Evolutionary conservation across 1,140 invertebrate genomes (phyloP).

Genomic region (Drosophila micromelanica): DNA sequence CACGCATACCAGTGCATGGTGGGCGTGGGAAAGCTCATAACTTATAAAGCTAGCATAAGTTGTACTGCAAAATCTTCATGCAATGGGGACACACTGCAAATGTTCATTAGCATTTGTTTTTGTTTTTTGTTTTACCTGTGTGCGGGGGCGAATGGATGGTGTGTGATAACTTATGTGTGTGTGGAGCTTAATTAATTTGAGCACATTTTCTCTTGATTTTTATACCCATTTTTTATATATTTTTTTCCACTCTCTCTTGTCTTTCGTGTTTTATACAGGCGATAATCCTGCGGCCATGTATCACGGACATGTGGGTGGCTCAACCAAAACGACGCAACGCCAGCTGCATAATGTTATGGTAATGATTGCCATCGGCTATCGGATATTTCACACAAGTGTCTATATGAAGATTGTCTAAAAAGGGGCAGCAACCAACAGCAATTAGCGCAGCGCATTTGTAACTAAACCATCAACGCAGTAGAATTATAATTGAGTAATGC

Average conservation of each 20-base stretch:
- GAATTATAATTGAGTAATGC: slow-evolving; percentile 27
- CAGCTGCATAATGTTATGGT: slow-evolving; percentile 75
- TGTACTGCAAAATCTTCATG: slow-evolving; percentile 40
- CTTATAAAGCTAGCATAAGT: slow-evolving; percentile 65
- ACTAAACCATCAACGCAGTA: slow-evolving; percentile 56
- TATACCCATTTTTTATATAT: slow-evolving; percentile 11
- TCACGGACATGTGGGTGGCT: slow-evolving; percentile 86
- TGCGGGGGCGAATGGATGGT: not conserved
- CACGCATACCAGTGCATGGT: not conserved
- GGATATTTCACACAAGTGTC: slow-evolving; percentile 77
- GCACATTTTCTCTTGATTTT: slow-evolving; percentile 43
- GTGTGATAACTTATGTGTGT: slow-evolving; percentile 1
- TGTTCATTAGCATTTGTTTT: slow-evolving; percentile 75
- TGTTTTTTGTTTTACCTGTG: slow-evolving; percentile 40
- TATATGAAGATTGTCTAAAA: slow-evolving; percentile 74
- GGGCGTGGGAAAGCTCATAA: slow-evolving; percentile 55
- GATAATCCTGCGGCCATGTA: slow-evolving; percentile 88
- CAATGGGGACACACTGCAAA: slow-evolving; percentile 41
- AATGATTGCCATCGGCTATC: slow-evolving; percentile 77
- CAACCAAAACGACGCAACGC: slow-evolving; percentile 83
- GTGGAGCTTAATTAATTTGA: slow-evolving; percentile 74
- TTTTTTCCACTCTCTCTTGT: not conserved
- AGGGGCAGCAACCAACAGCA: not conserved
- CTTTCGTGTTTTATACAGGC: slow-evolving; percentile 74
- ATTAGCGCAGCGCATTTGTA: slow-evolving; percentile 50